phyloP scores from a whole-genome alignment of 2,113 vertebrate genomes.

The Brachypteracias leptosomus region DNA sequence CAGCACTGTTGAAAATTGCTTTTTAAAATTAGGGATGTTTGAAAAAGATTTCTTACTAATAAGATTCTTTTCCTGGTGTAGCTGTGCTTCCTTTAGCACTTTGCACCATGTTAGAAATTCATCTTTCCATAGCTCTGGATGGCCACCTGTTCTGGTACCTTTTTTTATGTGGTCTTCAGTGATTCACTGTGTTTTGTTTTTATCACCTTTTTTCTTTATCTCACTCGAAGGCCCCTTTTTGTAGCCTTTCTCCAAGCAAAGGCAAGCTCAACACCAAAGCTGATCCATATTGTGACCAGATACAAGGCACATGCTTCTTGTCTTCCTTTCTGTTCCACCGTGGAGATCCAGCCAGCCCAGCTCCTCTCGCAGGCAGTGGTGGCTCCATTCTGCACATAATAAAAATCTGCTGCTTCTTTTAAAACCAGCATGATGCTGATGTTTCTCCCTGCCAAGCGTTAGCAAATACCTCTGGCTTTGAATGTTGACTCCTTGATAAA shows the following conservation, averaged over 20 bases:
- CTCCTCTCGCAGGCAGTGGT: background rate
- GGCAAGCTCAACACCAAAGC: background rate
- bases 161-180: background rate
- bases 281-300: background rate
- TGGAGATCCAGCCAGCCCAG: background rate
- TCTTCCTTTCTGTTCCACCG: background rate
- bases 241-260: background rate
- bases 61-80: background rate
- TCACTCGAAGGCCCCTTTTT: background rate
- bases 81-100: background rate
- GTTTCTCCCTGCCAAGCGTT: fast-evolving
- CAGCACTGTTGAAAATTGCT: background rate
- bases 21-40: background rate
- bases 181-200: background rate
- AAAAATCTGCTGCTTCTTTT: background rate
- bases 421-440: too few relatives aligned
- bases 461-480: background rate
- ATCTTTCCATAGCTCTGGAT: background rate
- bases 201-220: background rate
- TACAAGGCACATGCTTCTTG: background rate
- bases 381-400: background rate
- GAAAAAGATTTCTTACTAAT: background rate
- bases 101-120: background rate
- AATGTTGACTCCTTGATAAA: background rate
- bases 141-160: background rate